A percentile compares a stretch with the other conserved stretches of the same genome.
These are phyloP conservation scores for Steatocranus sp. DNA, from an alignment of 2,797 vertebrate species.

Conservation along the genomic window DNA sequence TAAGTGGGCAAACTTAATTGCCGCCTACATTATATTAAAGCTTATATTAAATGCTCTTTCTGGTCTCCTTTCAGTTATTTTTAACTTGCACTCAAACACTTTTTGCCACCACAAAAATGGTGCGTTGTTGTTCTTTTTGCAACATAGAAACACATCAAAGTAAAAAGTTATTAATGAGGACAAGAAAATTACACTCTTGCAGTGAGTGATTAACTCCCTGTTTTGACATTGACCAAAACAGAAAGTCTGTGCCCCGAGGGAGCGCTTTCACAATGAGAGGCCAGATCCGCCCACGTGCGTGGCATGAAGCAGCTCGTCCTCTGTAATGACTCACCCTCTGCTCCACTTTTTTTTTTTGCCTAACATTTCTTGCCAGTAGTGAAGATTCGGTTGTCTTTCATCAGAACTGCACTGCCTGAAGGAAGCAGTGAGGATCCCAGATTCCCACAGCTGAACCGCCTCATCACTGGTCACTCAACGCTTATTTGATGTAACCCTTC, in stretches of 20 bases:
- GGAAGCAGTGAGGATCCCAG: constrained; percentile 4
- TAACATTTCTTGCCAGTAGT: constrained; percentile 2
- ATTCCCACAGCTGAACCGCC: constrained; percentile 23
- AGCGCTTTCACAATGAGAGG: constrained; percentile 24
- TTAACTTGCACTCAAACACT: neutral
- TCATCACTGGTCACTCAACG: constrained; percentile 26
- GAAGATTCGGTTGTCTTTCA: constrained; percentile 24
- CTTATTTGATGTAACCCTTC: constrained; percentile 45
- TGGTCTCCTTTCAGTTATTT: neutral
- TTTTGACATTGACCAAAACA: constrained; percentile 19
- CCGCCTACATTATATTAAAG: neutral
- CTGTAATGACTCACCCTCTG: constrained; percentile 27
- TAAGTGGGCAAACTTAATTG: neutral
- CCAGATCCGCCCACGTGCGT: constrained; percentile 34
- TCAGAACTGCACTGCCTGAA: constrained; percentile 2
- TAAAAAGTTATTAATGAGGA: constrained; percentile 19
- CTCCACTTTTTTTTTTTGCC: neutral
- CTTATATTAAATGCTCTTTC: neutral
- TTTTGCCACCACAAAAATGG: neutral
- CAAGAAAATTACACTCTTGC: constrained; percentile 4
- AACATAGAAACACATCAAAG: constrained; percentile 6
- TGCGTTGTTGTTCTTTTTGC: neutral
- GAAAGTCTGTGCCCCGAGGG: constrained; percentile 33
- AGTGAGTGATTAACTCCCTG: neutral
- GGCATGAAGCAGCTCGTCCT: constrained; percentile 45